A percentile compares a stretch with the other conserved stretches of the same genome.
These are phyloP conservation scores for Euphydryas editha DNA, from an alignment of 2,888 invertebrate species.

Conservation along the genomic window DNA sequence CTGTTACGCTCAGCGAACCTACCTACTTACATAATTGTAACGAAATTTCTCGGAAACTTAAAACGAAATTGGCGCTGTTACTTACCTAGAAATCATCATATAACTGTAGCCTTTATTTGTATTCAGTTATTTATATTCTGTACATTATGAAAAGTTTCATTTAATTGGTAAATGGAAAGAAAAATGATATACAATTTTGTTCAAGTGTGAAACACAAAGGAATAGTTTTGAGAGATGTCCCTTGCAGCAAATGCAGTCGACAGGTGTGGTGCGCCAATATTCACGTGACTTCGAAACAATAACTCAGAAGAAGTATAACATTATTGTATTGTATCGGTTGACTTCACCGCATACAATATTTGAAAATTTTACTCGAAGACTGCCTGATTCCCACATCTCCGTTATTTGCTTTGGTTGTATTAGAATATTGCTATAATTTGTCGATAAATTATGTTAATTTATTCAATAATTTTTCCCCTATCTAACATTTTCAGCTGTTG, in stretches of 20 bases:
- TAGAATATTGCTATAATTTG: background rate
- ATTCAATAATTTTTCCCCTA: background rate
- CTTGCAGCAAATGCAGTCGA: slow-evolving; percentile 63
- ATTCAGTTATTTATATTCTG: slow-evolving; percentile 38
- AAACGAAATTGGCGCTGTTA: slow-evolving; percentile 33
- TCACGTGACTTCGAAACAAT: slow-evolving; percentile 71
- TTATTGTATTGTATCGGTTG: slow-evolving; percentile 38
- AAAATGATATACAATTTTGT: slow-evolving; percentile 62
- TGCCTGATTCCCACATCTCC: slow-evolving; percentile 4
- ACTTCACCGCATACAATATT: slow-evolving; percentile 25
- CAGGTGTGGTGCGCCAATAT: slow-evolving; percentile 62
- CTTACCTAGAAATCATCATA: slow-evolving; percentile 35
- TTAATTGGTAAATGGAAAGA: slow-evolving; percentile 53
- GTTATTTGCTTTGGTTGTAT: slow-evolving; percentile 17
- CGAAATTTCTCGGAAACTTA: slow-evolving; percentile 27
- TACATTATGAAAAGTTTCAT: slow-evolving; percentile 49
- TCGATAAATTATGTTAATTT: background rate
- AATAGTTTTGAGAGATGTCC: slow-evolving; percentile 65
- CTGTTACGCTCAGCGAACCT: background rate
- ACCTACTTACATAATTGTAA: background rate
- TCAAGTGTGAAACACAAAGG: slow-evolving; percentile 60
- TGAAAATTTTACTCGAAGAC: slow-evolving; percentile 28
- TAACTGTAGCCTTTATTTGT: slow-evolving; percentile 29
- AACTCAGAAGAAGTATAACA: slow-evolving; percentile 36
- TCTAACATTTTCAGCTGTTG: background rate